A percentile compares a stretch with the other conserved stretches of the same genome.
Conservation (phyloP, 2,797 vertebrate genomes). For the Hypotaenidia philippensis region DNA sequence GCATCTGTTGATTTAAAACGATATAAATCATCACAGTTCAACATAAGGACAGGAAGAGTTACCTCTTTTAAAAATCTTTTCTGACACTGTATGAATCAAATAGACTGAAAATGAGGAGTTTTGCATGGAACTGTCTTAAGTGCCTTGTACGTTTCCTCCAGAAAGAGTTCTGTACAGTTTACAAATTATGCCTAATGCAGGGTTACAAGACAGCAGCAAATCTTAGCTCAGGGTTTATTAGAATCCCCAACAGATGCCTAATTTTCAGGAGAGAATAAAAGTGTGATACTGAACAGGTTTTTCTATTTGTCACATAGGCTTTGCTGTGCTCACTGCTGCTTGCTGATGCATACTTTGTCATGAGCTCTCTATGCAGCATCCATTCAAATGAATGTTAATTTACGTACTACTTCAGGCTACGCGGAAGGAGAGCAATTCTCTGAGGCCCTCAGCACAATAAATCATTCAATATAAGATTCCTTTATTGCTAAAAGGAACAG, state of each 20-base stretch:
- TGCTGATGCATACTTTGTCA: constrained; percentile 20
- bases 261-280: constrained; percentile 46
- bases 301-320: constrained; percentile 40
- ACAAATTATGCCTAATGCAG: not conserved
- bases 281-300: constrained; percentile 46
- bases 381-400: constrained; percentile 54
- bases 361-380: constrained; percentile 15
- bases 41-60: not conserved
- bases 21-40: not conserved
- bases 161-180: not conserved
- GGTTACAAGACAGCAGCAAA: constrained; percentile 4
- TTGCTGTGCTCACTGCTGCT: constrained; percentile 31
- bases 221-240: constrained; percentile 38
- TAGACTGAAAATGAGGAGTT: not conserved
- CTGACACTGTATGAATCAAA: not conserved
- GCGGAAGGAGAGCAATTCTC: not conserved
- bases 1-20: not conserved
- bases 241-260: constrained; percentile 23
- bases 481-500: not conserved
- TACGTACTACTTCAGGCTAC: not conserved
- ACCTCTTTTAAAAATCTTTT: not conserved
- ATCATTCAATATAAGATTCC: not conserved
- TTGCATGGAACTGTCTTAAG: not conserved
- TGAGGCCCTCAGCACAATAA: not conserved
- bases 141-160: not conserved